Conservation (phyloP, 2,888 invertebrate species). For the Drosophila maculinotata region DNA sequence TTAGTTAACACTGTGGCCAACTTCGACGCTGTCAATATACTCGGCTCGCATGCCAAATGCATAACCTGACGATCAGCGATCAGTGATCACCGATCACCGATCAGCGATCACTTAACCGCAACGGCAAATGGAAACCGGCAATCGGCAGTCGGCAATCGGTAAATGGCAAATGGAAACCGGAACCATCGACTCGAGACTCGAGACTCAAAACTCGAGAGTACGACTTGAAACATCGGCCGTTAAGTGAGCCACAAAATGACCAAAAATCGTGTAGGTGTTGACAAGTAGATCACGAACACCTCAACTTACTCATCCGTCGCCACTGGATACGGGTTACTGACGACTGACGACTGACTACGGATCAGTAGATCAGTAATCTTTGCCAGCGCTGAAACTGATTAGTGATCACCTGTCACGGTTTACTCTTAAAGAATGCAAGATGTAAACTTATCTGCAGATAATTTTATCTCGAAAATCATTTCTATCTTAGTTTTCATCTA, state of each 20-base stretch:
- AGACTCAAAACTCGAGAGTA: too few species aligned
- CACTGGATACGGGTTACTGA: constrained; percentile 3
- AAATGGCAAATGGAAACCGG: constrained; percentile 63
- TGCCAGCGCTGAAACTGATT: not conserved
- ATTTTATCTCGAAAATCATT: too few species aligned
- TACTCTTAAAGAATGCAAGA: not conserved
- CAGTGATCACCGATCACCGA: constrained; percentile 19
- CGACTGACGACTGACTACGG: not conserved
- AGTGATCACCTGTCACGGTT: too few species aligned
- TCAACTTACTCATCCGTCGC: constrained; percentile 23
- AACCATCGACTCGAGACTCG: constrained; percentile 42
- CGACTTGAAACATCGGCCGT: constrained; percentile 7
- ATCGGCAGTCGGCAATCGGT: constrained; percentile 21
- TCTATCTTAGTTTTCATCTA: not conserved
- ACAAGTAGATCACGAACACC: constrained; percentile 76
- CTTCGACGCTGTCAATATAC: constrained; percentile 11
- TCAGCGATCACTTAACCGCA: constrained; percentile 59
- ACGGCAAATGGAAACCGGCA: constrained; percentile 30
- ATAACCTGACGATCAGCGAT: constrained; percentile 49
- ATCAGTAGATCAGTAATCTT: constrained; percentile 4
- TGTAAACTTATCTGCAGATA: too few species aligned
- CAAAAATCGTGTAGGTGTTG: constrained; percentile 74
- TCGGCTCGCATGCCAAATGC: constrained; percentile 66
- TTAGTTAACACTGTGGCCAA: constrained; percentile 63
- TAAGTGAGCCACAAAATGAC: constrained; percentile 26